Conservation (phyloP, 2,888 invertebrate species). For the Helobdella robusta region DNA sequence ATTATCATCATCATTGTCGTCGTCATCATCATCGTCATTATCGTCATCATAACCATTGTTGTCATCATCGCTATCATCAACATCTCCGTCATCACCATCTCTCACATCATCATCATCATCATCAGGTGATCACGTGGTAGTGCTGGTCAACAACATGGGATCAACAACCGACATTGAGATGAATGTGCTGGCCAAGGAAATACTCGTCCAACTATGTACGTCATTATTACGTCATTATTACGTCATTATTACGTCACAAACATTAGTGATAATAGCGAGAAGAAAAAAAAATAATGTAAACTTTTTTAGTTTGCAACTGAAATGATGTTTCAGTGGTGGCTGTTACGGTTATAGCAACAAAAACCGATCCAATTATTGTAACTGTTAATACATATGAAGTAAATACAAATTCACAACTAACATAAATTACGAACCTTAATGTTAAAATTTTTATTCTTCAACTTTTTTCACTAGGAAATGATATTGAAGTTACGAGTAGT, state of each 20-base stretch:
- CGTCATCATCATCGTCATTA: conserved; percentile 5
- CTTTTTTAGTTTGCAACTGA: no score
- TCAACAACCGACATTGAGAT: conserved; percentile 66
- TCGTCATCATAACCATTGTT: conserved; percentile 5
- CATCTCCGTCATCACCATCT: conserved; percentile 14
- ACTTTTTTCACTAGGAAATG: no score
- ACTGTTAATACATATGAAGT: no score
- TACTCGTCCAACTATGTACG: conserved; percentile 59
- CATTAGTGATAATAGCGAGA: neutral
- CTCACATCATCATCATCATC: neutral
- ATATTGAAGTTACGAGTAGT: no score
- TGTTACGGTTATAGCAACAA: no score
- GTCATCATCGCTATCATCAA: conserved; percentile 18
- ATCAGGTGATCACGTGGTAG: conserved; percentile 53
- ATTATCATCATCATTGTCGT: conserved; percentile 13
- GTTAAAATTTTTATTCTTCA: no score
- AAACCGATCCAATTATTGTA: no score
- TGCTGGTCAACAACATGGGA: conserved; percentile 71
- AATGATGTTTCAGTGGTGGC: no score
- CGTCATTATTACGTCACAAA: neutral
- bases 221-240: no score
- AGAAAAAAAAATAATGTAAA: no score
- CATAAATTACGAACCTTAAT: no score
- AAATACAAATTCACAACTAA: no score
- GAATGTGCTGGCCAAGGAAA: conserved; percentile 62